Conservation (phyloP, 1,140 invertebrate genomes). For the Drosophila leontia region DNA sequence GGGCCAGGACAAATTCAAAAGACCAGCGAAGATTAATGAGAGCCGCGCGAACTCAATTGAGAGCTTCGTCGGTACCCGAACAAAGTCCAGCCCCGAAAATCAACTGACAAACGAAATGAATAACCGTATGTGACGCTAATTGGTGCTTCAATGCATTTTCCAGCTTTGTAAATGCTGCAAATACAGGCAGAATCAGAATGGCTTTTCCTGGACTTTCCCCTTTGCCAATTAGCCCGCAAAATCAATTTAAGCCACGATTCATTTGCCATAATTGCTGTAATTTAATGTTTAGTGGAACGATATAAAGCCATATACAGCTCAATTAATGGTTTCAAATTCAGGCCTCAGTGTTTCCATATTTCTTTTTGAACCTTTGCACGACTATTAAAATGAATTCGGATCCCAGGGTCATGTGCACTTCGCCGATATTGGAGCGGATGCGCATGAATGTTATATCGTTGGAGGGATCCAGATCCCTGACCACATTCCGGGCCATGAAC, state of each 20-base stretch:
- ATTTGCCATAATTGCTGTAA: constrained; percentile 18
- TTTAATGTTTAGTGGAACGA: constrained; percentile 20
- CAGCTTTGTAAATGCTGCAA: constrained; percentile 13
- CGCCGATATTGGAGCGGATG: constrained; percentile 94
- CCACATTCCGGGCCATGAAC: constrained; percentile 89
- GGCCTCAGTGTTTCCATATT: not conserved
- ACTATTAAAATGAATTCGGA: constrained; percentile 45
- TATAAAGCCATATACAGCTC: not conserved
- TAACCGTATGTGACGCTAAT: constrained; percentile 27
- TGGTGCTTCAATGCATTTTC: constrained; percentile 26
- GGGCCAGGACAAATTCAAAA: constrained; percentile 3
- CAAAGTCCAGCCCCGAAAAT: not conserved
- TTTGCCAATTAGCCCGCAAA: constrained; percentile 14
- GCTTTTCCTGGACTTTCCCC: not conserved
- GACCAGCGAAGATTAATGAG: constrained; percentile 37
- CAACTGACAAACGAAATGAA: not conserved
- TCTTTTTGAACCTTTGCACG: constrained; percentile 38
- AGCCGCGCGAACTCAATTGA: constrained; percentile 10
- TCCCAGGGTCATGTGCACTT: constrained; percentile 85
- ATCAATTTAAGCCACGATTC: constrained; percentile 7
- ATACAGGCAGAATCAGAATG: constrained; percentile 18
- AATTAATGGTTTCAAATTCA: not conserved
- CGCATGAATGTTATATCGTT: constrained; percentile 94
- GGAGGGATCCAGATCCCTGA: constrained; percentile 91
- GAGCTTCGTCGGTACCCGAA: not conserved